Conservation (phyloP, 2,797 vertebrate genomes). For the Tolypeutes matacus region DNA sequence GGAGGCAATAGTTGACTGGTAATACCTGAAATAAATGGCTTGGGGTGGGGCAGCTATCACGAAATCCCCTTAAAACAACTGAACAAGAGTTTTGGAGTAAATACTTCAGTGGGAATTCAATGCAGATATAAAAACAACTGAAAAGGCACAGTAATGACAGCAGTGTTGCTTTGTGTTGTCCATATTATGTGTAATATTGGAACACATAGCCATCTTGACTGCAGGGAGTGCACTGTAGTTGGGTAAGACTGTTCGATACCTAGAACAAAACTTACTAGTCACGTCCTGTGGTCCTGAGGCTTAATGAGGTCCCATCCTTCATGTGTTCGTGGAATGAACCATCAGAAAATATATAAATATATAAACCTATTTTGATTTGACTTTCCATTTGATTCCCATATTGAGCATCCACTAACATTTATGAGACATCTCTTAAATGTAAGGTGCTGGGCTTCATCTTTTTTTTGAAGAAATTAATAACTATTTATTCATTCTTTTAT, state of each 20-base stretch:
- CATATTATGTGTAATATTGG: too few species aligned
- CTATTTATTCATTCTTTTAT: too few species aligned
- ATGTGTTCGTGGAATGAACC: background rate
- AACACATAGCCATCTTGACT: background rate
- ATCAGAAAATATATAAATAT: background rate
- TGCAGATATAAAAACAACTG: background rate
- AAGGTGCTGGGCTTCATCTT: background rate
- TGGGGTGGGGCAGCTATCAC: background rate
- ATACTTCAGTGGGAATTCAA: background rate
- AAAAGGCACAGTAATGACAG: background rate
- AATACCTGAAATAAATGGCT: conserved; percentile 8
- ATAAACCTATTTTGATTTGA: background rate
- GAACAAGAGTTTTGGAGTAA: background rate
- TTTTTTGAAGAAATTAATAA: background rate
- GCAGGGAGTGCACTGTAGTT: background rate
- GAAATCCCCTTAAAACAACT: background rate
- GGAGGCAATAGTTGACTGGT: background rate
- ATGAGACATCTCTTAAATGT: background rate
- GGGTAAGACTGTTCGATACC: background rate
- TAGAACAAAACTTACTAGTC: background rate
- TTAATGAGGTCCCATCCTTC: background rate
- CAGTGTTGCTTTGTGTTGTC: background rate
- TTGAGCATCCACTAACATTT: background rate
- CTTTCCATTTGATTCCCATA: background rate
- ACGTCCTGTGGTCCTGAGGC: background rate